These are phyloP conservation scores for Calephelis perditalis DNA, from an alignment of 2,888 invertebrate species.

Conservation along the genomic window DNA sequence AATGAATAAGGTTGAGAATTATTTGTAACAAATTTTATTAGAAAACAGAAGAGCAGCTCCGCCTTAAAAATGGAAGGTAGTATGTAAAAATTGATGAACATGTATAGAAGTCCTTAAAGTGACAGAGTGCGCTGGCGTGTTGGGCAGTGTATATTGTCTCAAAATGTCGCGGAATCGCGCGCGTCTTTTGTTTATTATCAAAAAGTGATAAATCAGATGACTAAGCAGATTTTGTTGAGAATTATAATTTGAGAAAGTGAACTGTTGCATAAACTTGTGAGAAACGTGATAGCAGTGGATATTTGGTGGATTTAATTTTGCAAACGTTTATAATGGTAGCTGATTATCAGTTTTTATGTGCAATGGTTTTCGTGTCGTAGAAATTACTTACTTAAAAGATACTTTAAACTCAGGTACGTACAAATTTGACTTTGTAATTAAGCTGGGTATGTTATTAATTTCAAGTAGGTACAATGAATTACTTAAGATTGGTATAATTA, in stretches of 20 bases:
- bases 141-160: conserved; percentile 76
- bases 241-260: conserved; percentile 38
- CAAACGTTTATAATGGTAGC: conserved; percentile 1
- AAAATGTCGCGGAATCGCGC: conserved; percentile 71
- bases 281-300: conserved; percentile 26
- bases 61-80: conserved; percentile 79
- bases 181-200: conserved; percentile 70
- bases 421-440: background rate
- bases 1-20: conserved; percentile 28
- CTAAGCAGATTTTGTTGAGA: conserved; percentile 53
- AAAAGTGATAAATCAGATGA: conserved; percentile 76
- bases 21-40: conserved; percentile 32
- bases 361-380: conserved; percentile 5
- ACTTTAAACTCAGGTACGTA: background rate
- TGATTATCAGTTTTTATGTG: background rate
- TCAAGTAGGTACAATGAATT: too few species aligned
- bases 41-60: conserved; percentile 70
- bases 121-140: conserved; percentile 76
- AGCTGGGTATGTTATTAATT: too few species aligned
- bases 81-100: conserved; percentile 79
- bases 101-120: conserved; percentile 78
- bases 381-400: background rate
- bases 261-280: conserved; percentile 26
- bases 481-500: too few species aligned
- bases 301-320: conserved; percentile 28